phyloP scores from a whole-genome alignment of 2,113 vertebrate species.

The Lates calcarifer region DNA sequence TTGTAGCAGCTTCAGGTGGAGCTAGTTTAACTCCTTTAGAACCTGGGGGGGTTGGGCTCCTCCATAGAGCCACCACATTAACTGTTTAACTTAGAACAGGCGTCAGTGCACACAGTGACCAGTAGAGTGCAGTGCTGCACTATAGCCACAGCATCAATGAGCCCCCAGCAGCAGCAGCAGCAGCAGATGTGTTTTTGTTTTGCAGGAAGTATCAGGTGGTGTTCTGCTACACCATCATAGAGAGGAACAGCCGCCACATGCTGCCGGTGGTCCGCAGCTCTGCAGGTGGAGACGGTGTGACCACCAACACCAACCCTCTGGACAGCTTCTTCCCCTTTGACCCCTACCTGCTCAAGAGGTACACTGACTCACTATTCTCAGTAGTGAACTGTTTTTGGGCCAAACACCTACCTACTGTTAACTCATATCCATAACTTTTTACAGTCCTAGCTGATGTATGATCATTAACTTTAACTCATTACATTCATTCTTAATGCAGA shows the following conservation, averaged over 20 bases:
- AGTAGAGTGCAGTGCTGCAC: background rate
- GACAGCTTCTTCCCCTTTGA: constrained; percentile 99
- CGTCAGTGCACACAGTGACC: background rate
- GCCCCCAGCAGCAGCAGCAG: background rate
- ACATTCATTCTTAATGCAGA: too few relatives aligned
- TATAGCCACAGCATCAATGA: too few relatives aligned
- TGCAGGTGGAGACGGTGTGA: constrained; percentile 85
- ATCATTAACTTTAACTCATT: too few relatives aligned
- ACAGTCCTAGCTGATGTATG: too few relatives aligned
- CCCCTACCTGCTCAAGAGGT: constrained; percentile 96
- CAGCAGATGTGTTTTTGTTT: constrained; percentile 8
- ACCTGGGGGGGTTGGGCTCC: too few relatives aligned
- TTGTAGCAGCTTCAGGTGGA: background rate
- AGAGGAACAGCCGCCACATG: constrained; percentile 91
- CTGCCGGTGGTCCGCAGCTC: constrained; percentile 90
- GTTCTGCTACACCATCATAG: constrained; percentile 98
- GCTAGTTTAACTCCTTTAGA: background rate
- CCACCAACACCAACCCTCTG: constrained; percentile 91
- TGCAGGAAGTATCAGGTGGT: constrained; percentile 96
- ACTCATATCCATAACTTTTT: too few relatives aligned
- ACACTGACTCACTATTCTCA: background rate
- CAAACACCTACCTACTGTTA: too few relatives aligned
- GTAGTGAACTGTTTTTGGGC: background rate
- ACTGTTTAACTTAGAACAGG: too few relatives aligned
- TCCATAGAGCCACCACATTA: too few relatives aligned